phyloP scores from a whole-genome alignment of 2,888 invertebrate species.

The Stratiomys singularior region DNA sequence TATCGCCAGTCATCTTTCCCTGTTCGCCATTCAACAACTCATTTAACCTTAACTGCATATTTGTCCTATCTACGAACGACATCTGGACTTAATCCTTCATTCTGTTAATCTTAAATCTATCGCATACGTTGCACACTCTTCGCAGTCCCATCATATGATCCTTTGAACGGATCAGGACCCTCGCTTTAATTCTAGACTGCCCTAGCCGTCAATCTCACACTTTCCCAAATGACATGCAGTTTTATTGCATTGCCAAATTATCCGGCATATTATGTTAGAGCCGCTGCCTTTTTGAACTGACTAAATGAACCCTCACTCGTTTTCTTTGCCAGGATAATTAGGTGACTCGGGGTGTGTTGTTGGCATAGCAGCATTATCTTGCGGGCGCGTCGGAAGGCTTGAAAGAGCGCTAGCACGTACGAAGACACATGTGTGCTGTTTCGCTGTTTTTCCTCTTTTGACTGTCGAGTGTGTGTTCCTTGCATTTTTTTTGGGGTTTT shows the following conservation, averaged over 20 bases:
- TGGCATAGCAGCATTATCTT: neutral
- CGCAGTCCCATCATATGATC: neutral
- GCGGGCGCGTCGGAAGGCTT: neutral
- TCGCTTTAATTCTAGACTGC: neutral
- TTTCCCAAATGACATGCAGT: conserved; percentile 41
- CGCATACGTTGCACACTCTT: neutral
- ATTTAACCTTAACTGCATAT: conserved; percentile 26
- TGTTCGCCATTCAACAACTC: conserved; percentile 15
- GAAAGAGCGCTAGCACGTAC: neutral
- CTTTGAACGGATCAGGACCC: neutral
- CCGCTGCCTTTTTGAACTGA: conserved; percentile 29
- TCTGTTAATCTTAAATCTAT: conserved; percentile 19
- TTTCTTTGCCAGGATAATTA: conserved; percentile 26
- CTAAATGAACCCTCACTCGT: conserved; percentile 17
- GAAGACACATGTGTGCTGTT: neutral
- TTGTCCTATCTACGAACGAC: conserved; percentile 27
- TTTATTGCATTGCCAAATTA: conserved; percentile 39
- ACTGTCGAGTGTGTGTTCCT: neutral
- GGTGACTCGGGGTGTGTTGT: conserved; percentile 24
- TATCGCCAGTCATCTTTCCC: neutral
- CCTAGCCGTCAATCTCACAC: conserved; percentile 30
- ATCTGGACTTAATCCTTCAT: conserved; percentile 33
- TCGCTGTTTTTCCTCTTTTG: neutral
- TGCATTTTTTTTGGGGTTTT: neutral
- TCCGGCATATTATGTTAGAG: conserved; percentile 19